Evolutionary conservation across 2,113 vertebrate genomes (phyloP), one percentile per base, ranked within the genome.

Genomic region (Lichenostomus cassidix): DNA sequence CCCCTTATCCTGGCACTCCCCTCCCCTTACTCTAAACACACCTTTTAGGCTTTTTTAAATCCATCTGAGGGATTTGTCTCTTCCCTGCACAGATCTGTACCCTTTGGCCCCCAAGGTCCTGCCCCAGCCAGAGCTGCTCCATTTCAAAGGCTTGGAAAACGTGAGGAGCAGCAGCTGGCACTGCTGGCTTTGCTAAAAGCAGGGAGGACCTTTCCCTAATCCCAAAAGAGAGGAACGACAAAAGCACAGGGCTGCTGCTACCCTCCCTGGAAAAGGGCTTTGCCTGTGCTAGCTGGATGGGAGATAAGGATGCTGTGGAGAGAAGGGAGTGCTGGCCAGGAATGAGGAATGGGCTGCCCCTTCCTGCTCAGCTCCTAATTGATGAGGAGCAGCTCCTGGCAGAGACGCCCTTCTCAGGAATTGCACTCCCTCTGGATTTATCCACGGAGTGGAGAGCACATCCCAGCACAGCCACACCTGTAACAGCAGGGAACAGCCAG

Each of bases 321-420:
- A 68, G 24, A 18, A 16, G 70, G 77, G 60, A 79, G 67, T 49
- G 53, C 12, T 84, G 50, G 29, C 28, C 50, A 74, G 86, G 77
- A 83, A 27, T 82, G 89, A 92, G 92, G 87, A 90, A 68, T 59
- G 88, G 47, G 93, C 79, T 77, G 31, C 82, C 89, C 82, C 85
- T 47, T 93, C 64, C 90, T 46, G 39, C 63, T 50, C 71, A 8
- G 55, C 67, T 39, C 62, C 9, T 39, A 42, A 77, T 1, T 15
- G 70, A 92, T 37, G 63, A 62, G 94, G 52, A 94, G 87, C 76
- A 80, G 83, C 92, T 92, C 88, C 93, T 88, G 78, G 89, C 84
- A 95, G 17, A 62, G 71, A 16, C 7, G 11, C 76, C 64, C 68
- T 90, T 35, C 78, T 75, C 25, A 1, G 16, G 73, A 87, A 56